Evolutionary conservation across 2,113 vertebrate genomes (phyloP).

Genomic region (Calonectris borealis): DNA sequence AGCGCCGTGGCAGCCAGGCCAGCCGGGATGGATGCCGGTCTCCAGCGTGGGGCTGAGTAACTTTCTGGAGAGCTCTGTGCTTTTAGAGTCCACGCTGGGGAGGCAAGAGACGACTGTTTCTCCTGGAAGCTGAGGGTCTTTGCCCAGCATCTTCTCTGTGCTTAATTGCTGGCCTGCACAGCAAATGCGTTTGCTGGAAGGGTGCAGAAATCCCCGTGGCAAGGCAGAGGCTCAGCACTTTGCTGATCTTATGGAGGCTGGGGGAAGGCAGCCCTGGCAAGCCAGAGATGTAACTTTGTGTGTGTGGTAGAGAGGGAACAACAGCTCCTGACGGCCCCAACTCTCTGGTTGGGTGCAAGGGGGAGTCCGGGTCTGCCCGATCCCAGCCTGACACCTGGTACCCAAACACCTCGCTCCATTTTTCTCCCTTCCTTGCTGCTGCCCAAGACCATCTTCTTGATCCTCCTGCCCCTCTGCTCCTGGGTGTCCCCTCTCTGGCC

Average conservation of each 20-base stretch:
- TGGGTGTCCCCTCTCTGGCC: neutral
- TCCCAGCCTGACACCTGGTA: neutral
- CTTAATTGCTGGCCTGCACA: neutral
- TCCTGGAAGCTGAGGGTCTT: slow-evolving; percentile 16
- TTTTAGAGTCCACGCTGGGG: neutral
- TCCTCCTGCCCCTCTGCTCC: neutral
- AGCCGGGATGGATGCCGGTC: neutral
- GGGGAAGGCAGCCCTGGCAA: neutral
- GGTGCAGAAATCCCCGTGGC: neutral
- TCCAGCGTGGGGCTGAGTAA: neutral
- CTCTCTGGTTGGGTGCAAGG: neutral
- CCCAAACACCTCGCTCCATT: neutral
- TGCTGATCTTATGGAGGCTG: neutral
- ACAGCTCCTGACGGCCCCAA: neutral
- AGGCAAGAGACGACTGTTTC: neutral
- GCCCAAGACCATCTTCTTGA: neutral
- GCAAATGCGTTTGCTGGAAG: slow-evolving; percentile 29
- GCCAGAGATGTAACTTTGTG: neutral
- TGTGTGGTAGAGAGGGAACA: neutral
- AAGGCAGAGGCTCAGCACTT: neutral
- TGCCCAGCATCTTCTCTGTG: neutral
- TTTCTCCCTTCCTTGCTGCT: neutral
- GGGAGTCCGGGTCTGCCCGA: neutral
- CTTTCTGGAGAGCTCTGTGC: neutral
- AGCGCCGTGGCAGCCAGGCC: neutral